Evolutionary conservation across 37 sponge, comb jelly and placozoan species (phyloP).

Genomic region (Chondrosia reniformis): DNA sequence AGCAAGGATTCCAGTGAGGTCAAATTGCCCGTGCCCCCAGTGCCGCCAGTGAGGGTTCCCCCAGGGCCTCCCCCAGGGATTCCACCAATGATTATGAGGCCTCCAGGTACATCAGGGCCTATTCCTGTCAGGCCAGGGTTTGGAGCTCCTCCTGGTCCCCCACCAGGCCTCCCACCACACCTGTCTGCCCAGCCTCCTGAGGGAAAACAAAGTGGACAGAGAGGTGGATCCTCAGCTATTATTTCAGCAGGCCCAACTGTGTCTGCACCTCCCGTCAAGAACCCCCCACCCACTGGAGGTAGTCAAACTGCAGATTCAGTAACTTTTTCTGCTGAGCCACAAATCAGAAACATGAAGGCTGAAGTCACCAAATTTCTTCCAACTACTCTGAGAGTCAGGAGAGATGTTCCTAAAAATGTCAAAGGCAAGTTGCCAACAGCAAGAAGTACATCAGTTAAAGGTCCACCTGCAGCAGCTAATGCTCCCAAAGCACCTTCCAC

Average conservation of each 20-base stretch:
- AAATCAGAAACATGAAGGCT: slow-evolving; percentile 80
- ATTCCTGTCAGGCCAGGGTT: too few relatives aligned
- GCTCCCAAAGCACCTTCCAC: not conserved
- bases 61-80: not conserved
- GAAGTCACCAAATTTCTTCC: slow-evolving; percentile 97
- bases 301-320: slow-evolving; percentile 9
- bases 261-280: slow-evolving; percentile 1
- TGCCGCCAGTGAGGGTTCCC: slow-evolving; percentile 6
- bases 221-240: not conserved
- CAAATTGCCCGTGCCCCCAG: slow-evolving; percentile 7
- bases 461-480: not conserved
- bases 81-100: too few relatives aligned
- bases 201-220: not conserved
- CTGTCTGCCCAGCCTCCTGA: not conserved
- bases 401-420: slow-evolving; percentile 67
- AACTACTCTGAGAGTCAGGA: slow-evolving; percentile 73
- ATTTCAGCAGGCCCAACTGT: slow-evolving; percentile 20
- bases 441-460: not conserved
- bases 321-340: slow-evolving; percentile 85
- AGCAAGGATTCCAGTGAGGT: not conserved
- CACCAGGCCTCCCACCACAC: slow-evolving; percentile 27
- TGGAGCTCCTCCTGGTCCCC: slow-evolving; percentile 43
- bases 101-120: too few relatives aligned
- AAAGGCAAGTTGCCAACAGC: slow-evolving; percentile 26
- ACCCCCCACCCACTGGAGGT: not conserved